Base-by-base conservation (phyloP, 2,797 vertebrate genomes). In the Molossus alvarezi region DNA sequence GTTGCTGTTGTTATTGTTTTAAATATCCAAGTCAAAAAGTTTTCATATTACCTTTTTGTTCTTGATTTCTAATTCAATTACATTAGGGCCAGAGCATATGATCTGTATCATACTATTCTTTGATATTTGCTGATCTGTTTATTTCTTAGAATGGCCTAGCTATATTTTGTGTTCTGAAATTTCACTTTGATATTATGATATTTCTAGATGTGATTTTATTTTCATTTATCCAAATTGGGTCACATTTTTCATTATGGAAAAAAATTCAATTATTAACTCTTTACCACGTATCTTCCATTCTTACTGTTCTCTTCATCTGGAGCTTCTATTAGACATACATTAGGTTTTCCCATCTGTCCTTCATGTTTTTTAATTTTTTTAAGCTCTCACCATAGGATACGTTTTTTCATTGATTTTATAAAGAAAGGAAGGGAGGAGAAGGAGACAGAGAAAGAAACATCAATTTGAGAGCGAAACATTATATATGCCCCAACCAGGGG, bases 91-190 rank as follows among this genome's bases (percentile, higher is more conserved):
- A 71, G 64, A 77, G 45, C 65, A 94, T 41, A 85, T 9, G 62
- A 8, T 84, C 58, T 48, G 2, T 73, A 75, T 27, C 48, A 64
- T 73, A 73, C 48, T 65, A 65, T 73, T 51, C 29, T 85, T 90
- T 77, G 53, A 27, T 53, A 60, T 77, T 58, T 84, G 18, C 67
- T 79, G 11, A 72, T 77, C 53, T 77, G 8, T 84, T 69, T 13
- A n/a, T 71, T 65, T 14, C 73, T 23, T 64, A 55, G 45, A 79
- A 71, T 85, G 11, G 8, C 64, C 65, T 80, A 18, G 27, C 21
- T 91, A 21, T 73, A 21, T 80, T 86, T 65, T 5, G 25, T 86
- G 53, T 55, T 86, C 57, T 80, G 57, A 94, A 88, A 93, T 88
- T 80, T 80, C 64, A 72, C n/a, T 72, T 27, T 69, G 20, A 45